Evolutionary conservation across 2,888 invertebrate species (phyloP).

Genomic region (Leucophenga montana): DNA sequence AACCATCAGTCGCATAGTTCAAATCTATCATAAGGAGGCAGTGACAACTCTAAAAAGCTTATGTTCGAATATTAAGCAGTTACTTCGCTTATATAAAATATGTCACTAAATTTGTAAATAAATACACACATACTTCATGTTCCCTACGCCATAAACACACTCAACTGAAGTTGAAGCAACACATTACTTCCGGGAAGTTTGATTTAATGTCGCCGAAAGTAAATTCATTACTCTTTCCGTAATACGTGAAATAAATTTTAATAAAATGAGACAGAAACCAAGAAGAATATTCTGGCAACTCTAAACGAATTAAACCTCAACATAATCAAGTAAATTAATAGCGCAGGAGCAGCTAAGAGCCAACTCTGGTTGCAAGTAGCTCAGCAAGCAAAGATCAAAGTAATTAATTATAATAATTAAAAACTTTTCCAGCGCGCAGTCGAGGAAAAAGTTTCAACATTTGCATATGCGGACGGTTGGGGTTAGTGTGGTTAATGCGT

Average conservation of each 20-base stretch:
- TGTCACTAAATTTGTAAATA: too few species aligned
- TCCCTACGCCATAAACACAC: too few species aligned
- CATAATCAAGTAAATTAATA: constrained; percentile 65
- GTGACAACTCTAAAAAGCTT: too few species aligned
- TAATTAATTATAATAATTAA: constrained; percentile 67
- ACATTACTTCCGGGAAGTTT: constrained; percentile 27
- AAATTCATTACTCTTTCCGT: constrained; percentile 59
- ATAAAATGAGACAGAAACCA: constrained; percentile 42
- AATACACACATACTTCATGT: too few species aligned
- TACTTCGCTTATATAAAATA: too few species aligned
- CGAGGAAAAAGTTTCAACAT: constrained; percentile 13
- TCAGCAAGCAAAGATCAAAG: constrained; percentile 56
- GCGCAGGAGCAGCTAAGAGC: constrained; percentile 33
- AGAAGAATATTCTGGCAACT: constrained; percentile 12
- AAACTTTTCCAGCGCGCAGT: constrained; percentile 49
- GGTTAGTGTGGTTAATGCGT: constrained; percentile 13
- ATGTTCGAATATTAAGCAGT: too few species aligned
- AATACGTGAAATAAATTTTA: constrained; percentile 59
- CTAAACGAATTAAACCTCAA: constrained; percentile 60
- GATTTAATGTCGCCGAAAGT: constrained; percentile 46
- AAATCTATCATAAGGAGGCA: too few species aligned
- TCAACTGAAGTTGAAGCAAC: too few species aligned
- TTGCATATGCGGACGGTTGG: constrained; percentile 1
- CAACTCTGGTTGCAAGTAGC: constrained; percentile 6
- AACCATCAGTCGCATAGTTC: too few species aligned